Base-by-base conservation (phyloP, 2,888 invertebrate species). In the Drosophila neonasuta region DNA sequence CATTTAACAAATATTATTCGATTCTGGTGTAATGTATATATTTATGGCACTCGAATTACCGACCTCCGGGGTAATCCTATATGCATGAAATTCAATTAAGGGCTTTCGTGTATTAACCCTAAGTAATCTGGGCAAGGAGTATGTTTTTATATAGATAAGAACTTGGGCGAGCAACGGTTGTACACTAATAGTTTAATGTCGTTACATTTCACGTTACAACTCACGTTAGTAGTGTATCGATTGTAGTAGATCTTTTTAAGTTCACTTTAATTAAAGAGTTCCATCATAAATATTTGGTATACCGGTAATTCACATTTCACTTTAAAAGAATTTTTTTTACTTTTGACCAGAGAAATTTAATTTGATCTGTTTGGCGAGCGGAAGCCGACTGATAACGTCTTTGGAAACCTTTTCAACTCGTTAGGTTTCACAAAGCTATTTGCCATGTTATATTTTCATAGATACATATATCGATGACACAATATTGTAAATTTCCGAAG, bases 401-500 rank as follows among this genome's bases (percentile, higher is more conserved):
- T 39, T 10, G 4, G 17, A n/a, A 4, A 1, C 3, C 10, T 24
- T 20, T 6, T 46, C 13, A 10, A 24, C 62, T 60, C 20, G 49
- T 11, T 54, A 59, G 49, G 7, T 45, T 32, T n/a, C 3, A 50
- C 36, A 41, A 29, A 1, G 10, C 13, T 3, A 9, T 32, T 42
- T 17, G 17, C 30, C 9, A 32, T 56, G 42, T 51, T 29, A 39
- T 42, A 24, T 48, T 20, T 20, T 20, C 2, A 32, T 4, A 34
- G 11, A 39, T 32, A 24, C 10, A 34, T 39, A 30, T 59, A 17
- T 46, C 10, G 36, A 20, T 55, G n/a, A 15, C 79, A 68, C 51
- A 13, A 10, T 15, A 0, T 29, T 69, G 82, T 39, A 73, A 80
- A 80, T 79, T 84, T 30, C 46, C 13, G 34, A 65, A 54, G 39